Evolutionary conservation across 2,113 vertebrate species (phyloP).

Genomic region (Hymenochirus boettgeri): DNA sequence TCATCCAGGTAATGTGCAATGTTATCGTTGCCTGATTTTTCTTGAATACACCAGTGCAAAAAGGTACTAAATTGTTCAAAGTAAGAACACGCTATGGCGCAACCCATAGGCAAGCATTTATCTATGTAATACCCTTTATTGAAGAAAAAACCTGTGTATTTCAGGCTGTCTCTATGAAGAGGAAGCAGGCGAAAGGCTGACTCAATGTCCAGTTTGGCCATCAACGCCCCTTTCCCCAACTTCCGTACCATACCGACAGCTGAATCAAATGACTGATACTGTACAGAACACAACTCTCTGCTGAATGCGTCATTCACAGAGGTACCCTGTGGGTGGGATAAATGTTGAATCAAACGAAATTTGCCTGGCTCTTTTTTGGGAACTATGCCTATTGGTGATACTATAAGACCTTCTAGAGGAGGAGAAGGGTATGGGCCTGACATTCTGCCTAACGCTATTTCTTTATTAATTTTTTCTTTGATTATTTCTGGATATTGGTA

Average conservation of each 20-base stretch:
- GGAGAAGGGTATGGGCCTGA: background rate
- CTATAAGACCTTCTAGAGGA: background rate
- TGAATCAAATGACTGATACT: background rate
- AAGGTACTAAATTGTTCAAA: background rate
- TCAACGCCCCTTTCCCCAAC: background rate
- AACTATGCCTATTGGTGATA: background rate
- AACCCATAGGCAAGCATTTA: constrained; percentile 2
- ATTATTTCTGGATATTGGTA: background rate
- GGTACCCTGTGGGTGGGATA: background rate
- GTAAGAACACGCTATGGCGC: background rate
- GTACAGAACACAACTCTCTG: background rate
- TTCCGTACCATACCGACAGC: background rate
- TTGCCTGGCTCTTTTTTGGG: background rate
- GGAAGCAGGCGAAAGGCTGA: background rate
- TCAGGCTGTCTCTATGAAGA: background rate
- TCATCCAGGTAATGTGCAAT: background rate
- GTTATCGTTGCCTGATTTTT: background rate
- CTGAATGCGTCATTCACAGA: background rate
- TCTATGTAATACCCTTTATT: background rate
- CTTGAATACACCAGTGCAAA: background rate
- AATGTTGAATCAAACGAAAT: background rate
- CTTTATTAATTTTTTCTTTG: background rate
- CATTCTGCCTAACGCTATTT: background rate
- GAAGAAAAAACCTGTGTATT: background rate
- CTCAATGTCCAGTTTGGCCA: background rate